Percentiles rank a stretch among this genome's conserved stretches.
These are phyloP conservation scores for Cephus sareptanus DNA, from an alignment of 2,888 invertebrate genomes.

Conservation along the genomic window DNA sequence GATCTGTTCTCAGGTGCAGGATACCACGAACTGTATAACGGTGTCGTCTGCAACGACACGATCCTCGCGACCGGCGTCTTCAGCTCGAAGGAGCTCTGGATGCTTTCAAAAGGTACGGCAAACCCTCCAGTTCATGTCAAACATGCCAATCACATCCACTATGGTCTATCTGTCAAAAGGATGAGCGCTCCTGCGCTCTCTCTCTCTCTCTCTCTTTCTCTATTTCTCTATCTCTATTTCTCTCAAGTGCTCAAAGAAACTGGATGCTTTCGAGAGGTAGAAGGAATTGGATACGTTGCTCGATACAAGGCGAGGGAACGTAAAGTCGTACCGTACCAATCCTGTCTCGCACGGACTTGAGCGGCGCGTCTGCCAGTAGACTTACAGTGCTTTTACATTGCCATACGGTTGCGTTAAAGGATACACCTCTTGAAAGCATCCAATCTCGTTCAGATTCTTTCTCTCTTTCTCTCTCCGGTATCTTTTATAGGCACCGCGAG, in stretches of 20 bases:
- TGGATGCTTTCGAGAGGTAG: no score
- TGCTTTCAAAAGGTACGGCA: constrained; percentile 92
- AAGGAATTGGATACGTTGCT: no score
- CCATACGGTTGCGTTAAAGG: no score
- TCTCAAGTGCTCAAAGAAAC: constrained; percentile 17
- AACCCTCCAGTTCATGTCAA: constrained; percentile 26
- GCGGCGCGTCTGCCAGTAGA: no score
- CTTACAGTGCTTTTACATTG: no score
- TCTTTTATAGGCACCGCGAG: constrained; percentile 14
- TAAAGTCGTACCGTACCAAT: no score
- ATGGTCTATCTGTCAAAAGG: constrained; percentile 4
- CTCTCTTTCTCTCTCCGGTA: constrained; percentile 18
- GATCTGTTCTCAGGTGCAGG: constrained; percentile 66
- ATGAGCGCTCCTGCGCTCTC: constrained; percentile 9
- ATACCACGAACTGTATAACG: constrained; percentile 95
- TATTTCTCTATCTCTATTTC: constrained; percentile 12
- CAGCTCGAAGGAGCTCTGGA: constrained; percentile 99
- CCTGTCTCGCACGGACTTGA: no score
- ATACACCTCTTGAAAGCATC: constrained; percentile 62
- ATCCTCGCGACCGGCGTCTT: constrained; percentile 99
- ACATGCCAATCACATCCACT: constrained; percentile 4
- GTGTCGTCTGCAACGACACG: constrained; percentile 98
- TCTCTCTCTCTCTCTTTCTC: constrained; percentile 15
- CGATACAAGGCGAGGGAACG: no score
- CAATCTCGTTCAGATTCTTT: constrained; percentile 19